phyloP scores from a whole-genome alignment of 53 echinoderm and acorn worm genomes.

The Echinometra lucunter region DNA sequence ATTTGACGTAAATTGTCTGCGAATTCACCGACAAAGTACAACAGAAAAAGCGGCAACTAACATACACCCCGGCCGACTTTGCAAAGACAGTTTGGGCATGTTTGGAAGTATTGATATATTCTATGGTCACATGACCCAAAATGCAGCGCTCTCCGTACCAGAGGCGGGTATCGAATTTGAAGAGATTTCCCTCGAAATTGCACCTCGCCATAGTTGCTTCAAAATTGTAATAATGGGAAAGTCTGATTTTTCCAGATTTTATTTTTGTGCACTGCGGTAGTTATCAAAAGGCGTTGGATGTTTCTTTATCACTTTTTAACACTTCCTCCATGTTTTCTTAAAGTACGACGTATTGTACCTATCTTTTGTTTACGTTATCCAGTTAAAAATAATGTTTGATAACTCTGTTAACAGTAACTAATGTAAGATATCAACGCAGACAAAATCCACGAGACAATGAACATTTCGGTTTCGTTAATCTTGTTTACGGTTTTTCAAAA shows the following conservation, averaged over 20 bases:
- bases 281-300: background rate
- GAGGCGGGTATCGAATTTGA: background rate
- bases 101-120: background rate
- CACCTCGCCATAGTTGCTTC: background rate
- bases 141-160: background rate
- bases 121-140: background rate
- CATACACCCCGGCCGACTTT: slow-evolving; percentile 8
- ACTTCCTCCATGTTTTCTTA: background rate
- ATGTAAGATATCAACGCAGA: background rate
- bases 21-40: background rate
- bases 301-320: background rate
- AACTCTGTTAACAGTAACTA: background rate
- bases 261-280: background rate
- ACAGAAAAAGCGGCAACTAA: background rate
- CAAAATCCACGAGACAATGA: too few species aligned
- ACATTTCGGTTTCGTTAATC: too few species aligned
- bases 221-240: background rate
- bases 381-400: background rate
- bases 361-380: background rate
- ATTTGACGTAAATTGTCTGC: background rate
- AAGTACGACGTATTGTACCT: background rate
- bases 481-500: too few species aligned
- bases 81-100: background rate
- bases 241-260: background rate
- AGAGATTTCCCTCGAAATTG: background rate